A percentile compares a stretch with the other conserved stretches of the same genome.
Evolutionary conservation across 2,113 vertebrate species (phyloP).

Genomic region (Ploceus nigricollis): DNA sequence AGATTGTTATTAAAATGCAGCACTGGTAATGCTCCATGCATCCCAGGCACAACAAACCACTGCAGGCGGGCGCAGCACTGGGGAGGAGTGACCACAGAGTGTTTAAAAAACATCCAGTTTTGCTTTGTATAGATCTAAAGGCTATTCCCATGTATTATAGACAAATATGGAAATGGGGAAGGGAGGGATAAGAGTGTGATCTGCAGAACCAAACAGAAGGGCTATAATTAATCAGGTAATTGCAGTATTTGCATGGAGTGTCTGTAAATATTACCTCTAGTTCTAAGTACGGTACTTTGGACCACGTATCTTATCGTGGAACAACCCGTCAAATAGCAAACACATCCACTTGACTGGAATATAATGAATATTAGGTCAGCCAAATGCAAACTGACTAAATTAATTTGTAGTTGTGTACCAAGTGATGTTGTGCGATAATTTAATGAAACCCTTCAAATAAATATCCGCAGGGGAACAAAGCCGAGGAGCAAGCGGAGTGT

Average conservation of each 20-base stretch:
- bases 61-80: not conserved
- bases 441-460: constrained; percentile 55
- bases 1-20: constrained; percentile 13
- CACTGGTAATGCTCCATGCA: not conserved
- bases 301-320: constrained; percentile 52
- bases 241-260: constrained; percentile 52
- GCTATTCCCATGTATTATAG: not conserved
- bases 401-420: constrained; percentile 43
- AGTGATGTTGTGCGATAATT: constrained; percentile 12
- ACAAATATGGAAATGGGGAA: not conserved
- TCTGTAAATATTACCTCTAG: constrained; percentile 20
- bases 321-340: constrained; percentile 30
- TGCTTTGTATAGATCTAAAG: not conserved
- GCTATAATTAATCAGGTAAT: constrained; percentile 63
- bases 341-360: constrained; percentile 27
- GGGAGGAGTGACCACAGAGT: not conserved
- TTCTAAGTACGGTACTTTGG: constrained; percentile 7
- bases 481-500: not conserved
- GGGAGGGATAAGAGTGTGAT: constrained; percentile 5
- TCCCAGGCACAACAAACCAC: constrained; percentile 10
- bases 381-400: constrained; percentile 43
- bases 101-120: not conserved
- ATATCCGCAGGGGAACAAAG: not conserved
- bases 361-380: constrained; percentile 57
- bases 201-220: constrained; percentile 11